Conservation (phyloP, 2,888 invertebrate genomes). For the Julus scandinavius region DNA sequence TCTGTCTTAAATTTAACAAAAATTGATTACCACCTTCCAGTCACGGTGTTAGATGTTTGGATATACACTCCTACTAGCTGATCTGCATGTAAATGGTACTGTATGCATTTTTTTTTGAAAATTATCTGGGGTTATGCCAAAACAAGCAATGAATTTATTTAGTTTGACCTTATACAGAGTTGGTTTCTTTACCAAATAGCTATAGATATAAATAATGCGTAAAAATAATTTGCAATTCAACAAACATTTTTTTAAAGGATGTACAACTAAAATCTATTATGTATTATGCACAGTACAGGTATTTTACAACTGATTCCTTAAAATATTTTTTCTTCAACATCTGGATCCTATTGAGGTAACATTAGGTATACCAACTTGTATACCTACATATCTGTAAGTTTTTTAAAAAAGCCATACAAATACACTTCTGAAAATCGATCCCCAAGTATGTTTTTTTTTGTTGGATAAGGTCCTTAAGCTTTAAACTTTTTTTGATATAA, state of each 20-base stretch:
- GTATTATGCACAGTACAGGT: too few species aligned
- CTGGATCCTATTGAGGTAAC: too few species aligned
- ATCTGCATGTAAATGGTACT: not conserved
- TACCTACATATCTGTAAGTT: not conserved
- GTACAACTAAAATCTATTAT: too few species aligned
- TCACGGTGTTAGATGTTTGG: not conserved
- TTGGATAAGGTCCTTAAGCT: not conserved
- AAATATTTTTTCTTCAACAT: too few species aligned
- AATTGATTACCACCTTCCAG: slow-evolving; percentile 5
- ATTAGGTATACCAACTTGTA: not conserved
- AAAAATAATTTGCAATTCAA: too few species aligned
- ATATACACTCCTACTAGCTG: not conserved
- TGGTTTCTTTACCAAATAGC: too few species aligned
- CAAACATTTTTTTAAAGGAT: too few species aligned
- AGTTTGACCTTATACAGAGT: too few species aligned
- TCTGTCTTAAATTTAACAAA: not conserved
- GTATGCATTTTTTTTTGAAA: not conserved
- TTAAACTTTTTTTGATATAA: not conserved
- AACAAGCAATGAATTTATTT: not conserved
- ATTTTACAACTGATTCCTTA: too few species aligned
- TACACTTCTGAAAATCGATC: slow-evolving; percentile 2
- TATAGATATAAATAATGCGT: too few species aligned
- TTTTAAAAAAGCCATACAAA: not conserved
- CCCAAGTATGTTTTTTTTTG: not conserved
- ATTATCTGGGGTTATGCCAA: not conserved